A percentile compares a stretch with the other conserved stretches of the same genome.
Conservation (phyloP, 2,888 invertebrate genomes). For the Ectobius pallidus region DNA sequence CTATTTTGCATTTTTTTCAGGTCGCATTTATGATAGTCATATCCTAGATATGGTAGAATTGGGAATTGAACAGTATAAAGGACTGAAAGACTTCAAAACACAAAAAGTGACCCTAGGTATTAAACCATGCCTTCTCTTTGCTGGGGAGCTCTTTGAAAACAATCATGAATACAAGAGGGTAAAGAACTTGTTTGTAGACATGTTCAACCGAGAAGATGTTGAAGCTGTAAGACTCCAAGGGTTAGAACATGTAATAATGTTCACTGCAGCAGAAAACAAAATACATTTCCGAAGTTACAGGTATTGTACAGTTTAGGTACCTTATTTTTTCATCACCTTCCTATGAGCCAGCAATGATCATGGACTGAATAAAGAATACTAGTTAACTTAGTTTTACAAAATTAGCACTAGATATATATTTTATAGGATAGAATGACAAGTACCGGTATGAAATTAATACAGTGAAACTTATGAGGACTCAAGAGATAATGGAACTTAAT, state of each 20-base stretch:
- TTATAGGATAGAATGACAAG: too few species aligned
- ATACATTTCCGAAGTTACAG: conserved; percentile 77
- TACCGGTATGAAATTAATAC: too few species aligned
- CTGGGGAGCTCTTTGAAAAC: conserved; percentile 89
- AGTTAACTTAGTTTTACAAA: too few species aligned
- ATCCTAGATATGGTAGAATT: conserved; percentile 97
- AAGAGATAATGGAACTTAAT: too few species aligned
- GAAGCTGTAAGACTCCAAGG: conserved; percentile 88
- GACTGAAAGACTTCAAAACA: conserved; percentile 78
- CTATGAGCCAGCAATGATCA: too few species aligned
- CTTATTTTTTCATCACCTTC: too few species aligned
- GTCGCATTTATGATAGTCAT: conserved; percentile 85
- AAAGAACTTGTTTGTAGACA: conserved; percentile 88
- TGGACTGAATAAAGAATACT: too few species aligned
- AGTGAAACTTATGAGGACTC: too few species aligned
- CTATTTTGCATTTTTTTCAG: conserved; percentile 53
- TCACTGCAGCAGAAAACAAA: conserved; percentile 81
- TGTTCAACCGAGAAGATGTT: conserved; percentile 85
- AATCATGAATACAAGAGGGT: conserved; percentile 80
- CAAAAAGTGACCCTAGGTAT: conserved; percentile 79
- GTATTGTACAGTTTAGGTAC: conserved; percentile 53
- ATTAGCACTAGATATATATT: too few species aligned
- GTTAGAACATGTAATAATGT: conserved; percentile 90
- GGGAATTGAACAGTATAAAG: conserved; percentile 82
- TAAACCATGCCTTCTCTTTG: conserved; percentile 91